Percentiles rank a stretch among this genome's conserved stretches.
Evolutionary conservation across 2,113 vertebrate genomes (phyloP).

Genomic region (Bubo bubo): DNA sequence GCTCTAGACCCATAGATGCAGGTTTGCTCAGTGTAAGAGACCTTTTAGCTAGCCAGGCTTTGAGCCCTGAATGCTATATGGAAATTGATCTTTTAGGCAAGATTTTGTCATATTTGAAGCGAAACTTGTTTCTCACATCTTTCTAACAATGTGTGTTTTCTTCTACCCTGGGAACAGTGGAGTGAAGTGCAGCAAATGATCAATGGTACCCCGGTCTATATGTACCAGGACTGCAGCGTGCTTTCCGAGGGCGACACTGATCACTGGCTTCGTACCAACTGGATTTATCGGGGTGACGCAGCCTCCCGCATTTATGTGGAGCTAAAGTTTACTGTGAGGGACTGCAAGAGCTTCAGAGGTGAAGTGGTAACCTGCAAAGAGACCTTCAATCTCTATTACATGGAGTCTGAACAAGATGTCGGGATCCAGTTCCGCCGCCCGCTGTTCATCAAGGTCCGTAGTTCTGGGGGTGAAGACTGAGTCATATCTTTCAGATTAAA

Average conservation of each 20-base stretch:
- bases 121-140: not conserved
- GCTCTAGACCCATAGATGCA: not conserved
- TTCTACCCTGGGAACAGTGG: conserved; percentile 67
- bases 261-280: conserved; percentile 82
- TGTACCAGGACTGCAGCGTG: conserved; percentile 80
- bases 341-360: conserved; percentile 80
- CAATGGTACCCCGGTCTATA: conserved; percentile 75
- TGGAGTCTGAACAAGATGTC: conserved; percentile 80
- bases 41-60: not conserved
- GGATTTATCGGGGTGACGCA: conserved; percentile 78
- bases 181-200: conserved; percentile 77
- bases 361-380: conserved; percentile 79
- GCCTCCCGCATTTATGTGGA: conserved; percentile 71
- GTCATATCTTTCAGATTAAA: conserved; percentile 9
- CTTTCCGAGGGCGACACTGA: conserved; percentile 68
- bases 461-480: not conserved
- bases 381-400: conserved; percentile 81
- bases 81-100: not conserved
- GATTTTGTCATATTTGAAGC: not conserved
- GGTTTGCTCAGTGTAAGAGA: not conserved
- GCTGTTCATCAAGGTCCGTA: conserved; percentile 76
- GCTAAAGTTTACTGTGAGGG: conserved; percentile 78
- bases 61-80: not conserved
- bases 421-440: conserved; percentile 78
- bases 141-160: not conserved